Conservation (phyloP, 2,888 invertebrate genomes). For the Ophonus ardosiacus region DNA sequence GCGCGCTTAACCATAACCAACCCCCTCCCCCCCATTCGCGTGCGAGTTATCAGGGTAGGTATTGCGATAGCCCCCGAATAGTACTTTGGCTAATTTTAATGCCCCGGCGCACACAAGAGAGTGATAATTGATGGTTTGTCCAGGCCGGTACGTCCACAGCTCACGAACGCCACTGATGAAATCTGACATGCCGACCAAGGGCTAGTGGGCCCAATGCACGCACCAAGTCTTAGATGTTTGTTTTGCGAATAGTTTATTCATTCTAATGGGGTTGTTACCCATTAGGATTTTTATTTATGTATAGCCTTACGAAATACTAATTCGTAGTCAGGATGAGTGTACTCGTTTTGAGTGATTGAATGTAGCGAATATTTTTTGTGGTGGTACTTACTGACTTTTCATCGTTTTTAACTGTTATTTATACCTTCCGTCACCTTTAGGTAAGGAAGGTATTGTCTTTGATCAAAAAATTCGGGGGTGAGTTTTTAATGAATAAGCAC, state of each 20-base stretch:
- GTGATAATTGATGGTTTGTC: slow-evolving; percentile 71
- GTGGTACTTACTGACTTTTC: too few relatives aligned
- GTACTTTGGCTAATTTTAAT: slow-evolving; percentile 75
- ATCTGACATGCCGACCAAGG: slow-evolving; percentile 53
- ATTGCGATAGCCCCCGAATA: slow-evolving; percentile 68
- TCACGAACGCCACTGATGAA: slow-evolving; percentile 60
- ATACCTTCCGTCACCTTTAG: too few relatives aligned
- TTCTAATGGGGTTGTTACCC: not conserved
- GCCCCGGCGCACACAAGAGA: slow-evolving; percentile 73
- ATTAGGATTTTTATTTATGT: not conserved
- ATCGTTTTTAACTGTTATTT: too few relatives aligned
- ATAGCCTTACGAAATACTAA: too few relatives aligned
- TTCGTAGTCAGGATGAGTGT: too few relatives aligned
- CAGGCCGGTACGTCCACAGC: slow-evolving; percentile 8
- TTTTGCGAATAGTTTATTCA: not conserved
- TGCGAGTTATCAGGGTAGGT: slow-evolving; percentile 19
- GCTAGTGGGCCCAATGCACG: slow-evolving; percentile 24
- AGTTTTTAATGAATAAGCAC: too few relatives aligned
- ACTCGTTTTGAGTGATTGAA: too few relatives aligned
- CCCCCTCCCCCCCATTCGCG: slow-evolving; percentile 6
- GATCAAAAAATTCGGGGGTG: too few relatives aligned
- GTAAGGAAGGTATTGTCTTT: too few relatives aligned
- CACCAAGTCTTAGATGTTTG: not conserved
- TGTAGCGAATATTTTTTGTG: too few relatives aligned
- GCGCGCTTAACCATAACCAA: not conserved